Evolutionary conservation across 2,797 vertebrate genomes (phyloP).

Genomic region (Phrynocephalus guinanensis): DNA sequence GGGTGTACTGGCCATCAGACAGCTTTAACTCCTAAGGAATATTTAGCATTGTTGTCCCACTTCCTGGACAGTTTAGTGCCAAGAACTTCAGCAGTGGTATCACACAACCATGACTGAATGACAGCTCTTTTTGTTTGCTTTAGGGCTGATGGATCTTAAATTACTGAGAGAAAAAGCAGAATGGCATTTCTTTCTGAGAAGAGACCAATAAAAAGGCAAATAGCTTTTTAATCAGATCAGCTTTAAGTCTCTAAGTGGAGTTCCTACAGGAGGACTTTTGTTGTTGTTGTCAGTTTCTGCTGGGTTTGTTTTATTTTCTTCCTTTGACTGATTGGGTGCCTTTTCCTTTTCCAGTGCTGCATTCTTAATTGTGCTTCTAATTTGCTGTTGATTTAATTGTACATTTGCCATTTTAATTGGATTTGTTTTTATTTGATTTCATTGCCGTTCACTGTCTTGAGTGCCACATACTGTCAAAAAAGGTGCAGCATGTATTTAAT

Average conservation of each 20-base stretch:
- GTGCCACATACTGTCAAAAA: neutral
- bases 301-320: neutral
- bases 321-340: neutral
- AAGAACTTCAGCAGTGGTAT: neutral
- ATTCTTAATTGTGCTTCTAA: neutral
- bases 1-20: neutral
- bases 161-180: neutral
- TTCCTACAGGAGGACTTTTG: neutral
- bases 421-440: neutral
- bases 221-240: neutral
- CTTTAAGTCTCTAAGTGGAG: neutral
- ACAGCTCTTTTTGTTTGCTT: constrained; percentile 3
- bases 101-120: neutral
- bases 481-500: neutral
- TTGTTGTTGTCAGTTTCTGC: neutral
- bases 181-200: constrained; percentile 9
- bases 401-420: neutral
- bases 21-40: neutral
- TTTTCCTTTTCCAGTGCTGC: neutral
- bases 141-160: constrained; percentile 22
- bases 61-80: constrained; percentile 4
- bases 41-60: neutral
- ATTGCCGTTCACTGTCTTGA: neutral
- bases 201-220: constrained; percentile 5
- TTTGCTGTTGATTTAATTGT: neutral